Evolutionary conservation across 2,888 invertebrate species (phyloP).

Genomic region (Acanthosepion lycidas): DNA sequence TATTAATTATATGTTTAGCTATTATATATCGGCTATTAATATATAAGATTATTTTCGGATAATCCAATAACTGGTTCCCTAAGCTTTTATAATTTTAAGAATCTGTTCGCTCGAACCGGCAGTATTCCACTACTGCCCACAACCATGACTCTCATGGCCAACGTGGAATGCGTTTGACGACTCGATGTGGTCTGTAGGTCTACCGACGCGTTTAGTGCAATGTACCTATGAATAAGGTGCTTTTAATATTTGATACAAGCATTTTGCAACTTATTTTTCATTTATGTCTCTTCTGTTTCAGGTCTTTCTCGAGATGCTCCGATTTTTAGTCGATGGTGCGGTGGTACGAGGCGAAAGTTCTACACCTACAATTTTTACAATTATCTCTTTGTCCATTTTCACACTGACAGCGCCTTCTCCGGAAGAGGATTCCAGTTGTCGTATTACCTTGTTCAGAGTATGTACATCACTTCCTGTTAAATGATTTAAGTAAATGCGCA

Average conservation of each 20-base stretch:
- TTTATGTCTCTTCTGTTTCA: not conserved
- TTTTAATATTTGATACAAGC: no score
- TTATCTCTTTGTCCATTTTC: slow-evolving; percentile 44
- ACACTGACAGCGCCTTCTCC: not conserved
- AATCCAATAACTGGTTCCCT: no score
- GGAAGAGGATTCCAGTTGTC: slow-evolving; percentile 44
- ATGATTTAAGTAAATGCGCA: no score
- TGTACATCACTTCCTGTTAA: not conserved
- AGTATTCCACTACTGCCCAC: no score
- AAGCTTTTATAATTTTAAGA: no score
- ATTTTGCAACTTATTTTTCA: not conserved
- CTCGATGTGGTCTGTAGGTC: no score
- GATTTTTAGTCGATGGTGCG: slow-evolving; percentile 44
- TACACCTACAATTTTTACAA: slow-evolving; percentile 2
- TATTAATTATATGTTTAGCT: no score
- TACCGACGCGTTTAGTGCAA: not conserved
- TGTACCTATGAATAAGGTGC: not conserved
- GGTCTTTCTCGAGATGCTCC: not conserved
- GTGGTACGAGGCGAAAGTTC: slow-evolving; percentile 43
- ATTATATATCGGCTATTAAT: no score
- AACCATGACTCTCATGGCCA: no score
- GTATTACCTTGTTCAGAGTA: slow-evolving; percentile 39
- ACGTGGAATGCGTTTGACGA: no score
- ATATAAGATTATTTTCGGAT: no score
- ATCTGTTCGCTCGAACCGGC: no score